Base-by-base conservation (phyloP, 2,113 vertebrate species). In the Athene noctua region DNA sequence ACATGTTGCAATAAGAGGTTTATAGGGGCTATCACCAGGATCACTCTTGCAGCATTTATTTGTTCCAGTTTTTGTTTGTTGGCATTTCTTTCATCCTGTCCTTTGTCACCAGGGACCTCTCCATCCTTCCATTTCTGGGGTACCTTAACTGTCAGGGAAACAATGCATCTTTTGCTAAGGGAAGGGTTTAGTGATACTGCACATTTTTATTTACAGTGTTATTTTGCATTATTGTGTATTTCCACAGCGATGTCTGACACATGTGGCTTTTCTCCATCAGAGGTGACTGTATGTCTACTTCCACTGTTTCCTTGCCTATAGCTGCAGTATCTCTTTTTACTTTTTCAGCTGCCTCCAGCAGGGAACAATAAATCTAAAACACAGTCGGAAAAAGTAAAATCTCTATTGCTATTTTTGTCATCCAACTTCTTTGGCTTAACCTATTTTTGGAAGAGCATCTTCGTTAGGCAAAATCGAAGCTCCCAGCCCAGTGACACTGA, bases 381-480 rank as follows among this genome's bases (percentile, higher is more conserved):
- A 71, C 40, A 66, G 62, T 30, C 3, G 1, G 44, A 73, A 94
- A 93, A 89, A 42, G 14, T 32, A 88, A 93, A 87, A 84, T 36
- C 58, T 82, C 72, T 34, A 21, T 20, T 47, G 77, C 80, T 97
- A 90, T 96, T 97, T 95, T 94, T 82, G 46, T 78, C 51, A 88
- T 58, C 42, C 30, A 81, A 90, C 40, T 85, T 94, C 70, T 82
- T 94, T 58, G 49, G 62, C 78, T 82, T 91, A 95, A 88, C 67
- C 84, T 96, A 90, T 96, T 96, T 95, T 92, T 82, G 71, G 87
- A 94, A 70, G 38, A 40, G 75, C 74, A 83, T 80, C 92, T 95
- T 92, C 92, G 80, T 79, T 89, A 92, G 91, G 86, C 91, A 97
- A 57, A 92, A 92, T 77, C 77, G 92, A 58, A 88, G 32, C 77